Percentiles rank a stretch among this genome's conserved stretches.
phyloP scores from a whole-genome alignment of 2,888 invertebrate species.

The Antheraea yamamai region DNA sequence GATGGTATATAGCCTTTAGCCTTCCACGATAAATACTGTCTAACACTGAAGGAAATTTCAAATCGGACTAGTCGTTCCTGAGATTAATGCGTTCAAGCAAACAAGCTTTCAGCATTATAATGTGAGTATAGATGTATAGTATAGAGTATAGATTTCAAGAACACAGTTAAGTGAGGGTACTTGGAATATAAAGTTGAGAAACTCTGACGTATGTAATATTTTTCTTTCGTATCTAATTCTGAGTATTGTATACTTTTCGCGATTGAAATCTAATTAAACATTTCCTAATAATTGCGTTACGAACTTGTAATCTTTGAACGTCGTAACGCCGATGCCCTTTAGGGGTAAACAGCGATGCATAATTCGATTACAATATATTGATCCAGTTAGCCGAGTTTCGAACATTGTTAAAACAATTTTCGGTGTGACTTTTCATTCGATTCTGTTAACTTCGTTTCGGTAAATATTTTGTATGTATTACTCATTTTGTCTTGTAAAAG shows the following conservation, averaged over 20 bases:
- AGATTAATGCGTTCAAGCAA: too few species aligned
- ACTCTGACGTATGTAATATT: not conserved
- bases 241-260: not conserved
- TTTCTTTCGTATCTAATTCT: not conserved
- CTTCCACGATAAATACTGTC: too few species aligned
- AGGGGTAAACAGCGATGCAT: conserved; percentile 52
- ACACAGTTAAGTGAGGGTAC: not conserved
- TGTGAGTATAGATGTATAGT: too few species aligned
- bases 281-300: conserved; percentile 6
- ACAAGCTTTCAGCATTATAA: too few species aligned
- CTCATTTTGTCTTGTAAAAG: not conserved
- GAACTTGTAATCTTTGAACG: conserved; percentile 8
- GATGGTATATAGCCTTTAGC: too few species aligned
- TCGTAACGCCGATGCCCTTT: conserved; percentile 12
- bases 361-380: conserved; percentile 74
- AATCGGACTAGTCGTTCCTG: too few species aligned
- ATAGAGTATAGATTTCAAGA: too few species aligned
- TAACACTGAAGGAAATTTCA: too few species aligned
- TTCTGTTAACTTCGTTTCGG: not conserved
- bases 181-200: not conserved
- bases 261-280: not conserved
- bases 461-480: conserved; percentile 4
- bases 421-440: conserved; percentile 5
- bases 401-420: conserved; percentile 1
- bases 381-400: conserved; percentile 54